Base-by-base conservation (phyloP, 2,888 invertebrate species). In the Oscheius sp. region DNA sequence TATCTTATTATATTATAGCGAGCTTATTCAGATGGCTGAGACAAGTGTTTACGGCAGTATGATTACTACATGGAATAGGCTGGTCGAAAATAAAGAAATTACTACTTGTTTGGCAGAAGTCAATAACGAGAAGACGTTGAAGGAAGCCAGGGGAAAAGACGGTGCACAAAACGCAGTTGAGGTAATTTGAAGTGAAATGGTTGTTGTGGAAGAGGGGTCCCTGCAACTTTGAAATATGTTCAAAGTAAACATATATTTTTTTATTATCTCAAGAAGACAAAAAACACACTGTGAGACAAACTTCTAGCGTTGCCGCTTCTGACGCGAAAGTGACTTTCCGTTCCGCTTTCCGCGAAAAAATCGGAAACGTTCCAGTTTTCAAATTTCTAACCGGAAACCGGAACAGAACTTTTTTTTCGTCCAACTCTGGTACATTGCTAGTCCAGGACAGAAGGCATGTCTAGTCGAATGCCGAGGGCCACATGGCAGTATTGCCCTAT, bases 1-100 rank as follows among this genome's bases (percentile, higher is more conserved):
- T n/a, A 1, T 57, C n/a, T 57, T 10, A n/a, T 57, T 57, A n/a
- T 57, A n/a, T 57, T 57, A 57, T n/a, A 57, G n/a, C 11, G 21
- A 57, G 57, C 11, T n/a, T 33, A 33, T 59, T 62, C 29, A 62
- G 62, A 42, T 62, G 37, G 4, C 62, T 35, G 42, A 62, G 5
- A 62, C 47, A 29, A 62, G 9, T 47, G 62, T 62, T 47, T 2
- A 62, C n/a, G 62, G 62, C 42, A 35, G 42, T 10, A 62, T 62
- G 62, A 62, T 62, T 42, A 62, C 62, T 35, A 62, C 47, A 35
- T 62, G 62, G 62, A 62, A 62, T 37, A 11, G 62, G n/a, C 62
- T 62, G 42, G n/a, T 47, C 42, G 42, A 62, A 37, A 62, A 62
- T 11, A 62, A 62, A 35, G 62, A 62, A 10, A 37, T 62, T 37